A percentile compares a stretch with the other conserved stretches of the same genome.
phyloP scores from a whole-genome alignment of 2,797 vertebrate species.

The Iguana delicatissima region DNA sequence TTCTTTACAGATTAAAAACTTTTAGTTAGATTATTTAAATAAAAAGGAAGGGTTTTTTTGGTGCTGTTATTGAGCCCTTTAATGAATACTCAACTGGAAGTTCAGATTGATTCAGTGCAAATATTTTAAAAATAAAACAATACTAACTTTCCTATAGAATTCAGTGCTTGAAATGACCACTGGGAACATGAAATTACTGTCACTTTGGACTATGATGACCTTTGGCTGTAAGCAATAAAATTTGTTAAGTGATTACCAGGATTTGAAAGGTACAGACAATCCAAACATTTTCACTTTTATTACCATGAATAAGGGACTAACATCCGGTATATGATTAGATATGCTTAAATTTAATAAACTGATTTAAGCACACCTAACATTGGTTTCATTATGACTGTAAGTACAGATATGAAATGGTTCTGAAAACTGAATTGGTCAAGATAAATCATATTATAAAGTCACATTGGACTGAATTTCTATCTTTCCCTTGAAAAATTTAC shows the following conservation, averaged over 20 bases:
- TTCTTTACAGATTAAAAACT: constrained; percentile 61
- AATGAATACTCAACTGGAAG: constrained; percentile 35
- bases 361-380: neutral
- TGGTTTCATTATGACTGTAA: neutral
- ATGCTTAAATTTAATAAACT: neutral
- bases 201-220: constrained; percentile 5
- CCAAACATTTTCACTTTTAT: constrained; percentile 50
- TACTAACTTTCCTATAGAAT: constrained; percentile 45
- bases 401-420: neutral
- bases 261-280: constrained; percentile 39
- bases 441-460: constrained; percentile 39
- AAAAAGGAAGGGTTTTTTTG: constrained; percentile 49
- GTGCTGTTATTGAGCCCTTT: constrained; percentile 38
- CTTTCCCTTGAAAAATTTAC: constrained; percentile 40
- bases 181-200: constrained; percentile 9
- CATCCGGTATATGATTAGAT: constrained; percentile 39
- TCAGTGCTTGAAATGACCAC: constrained; percentile 49
- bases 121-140: constrained; percentile 55
- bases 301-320: constrained; percentile 40
- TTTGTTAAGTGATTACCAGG: constrained; percentile 24
- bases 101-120: constrained; percentile 44
- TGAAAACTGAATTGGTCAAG: constrained; percentile 34
- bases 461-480: constrained; percentile 58
- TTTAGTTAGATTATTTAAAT: constrained; percentile 45
- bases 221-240: constrained; percentile 17